Evolutionary conservation across 2,888 invertebrate genomes (phyloP), one percentile per base, ranked within the genome.

Genomic region (Latrodectus hesperus): DNA sequence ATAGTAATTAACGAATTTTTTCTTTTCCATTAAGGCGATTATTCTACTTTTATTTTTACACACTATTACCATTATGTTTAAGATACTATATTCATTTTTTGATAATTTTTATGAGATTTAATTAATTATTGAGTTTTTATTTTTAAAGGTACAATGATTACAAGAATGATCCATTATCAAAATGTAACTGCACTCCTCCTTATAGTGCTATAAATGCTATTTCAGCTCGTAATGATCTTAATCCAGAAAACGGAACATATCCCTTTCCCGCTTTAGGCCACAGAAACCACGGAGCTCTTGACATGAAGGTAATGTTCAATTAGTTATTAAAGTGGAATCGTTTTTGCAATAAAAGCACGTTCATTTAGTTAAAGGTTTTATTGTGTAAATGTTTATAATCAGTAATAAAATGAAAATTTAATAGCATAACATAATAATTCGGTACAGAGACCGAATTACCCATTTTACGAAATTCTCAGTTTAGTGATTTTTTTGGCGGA

Each of bases 121-220:
- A 38, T 38, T 38, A 6, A 38, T 22, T 22, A 38, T 38, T 1
- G 5, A 5, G 1, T 4, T 38, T 38, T 38, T 38, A 38, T 76
- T 60, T 17, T 85, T 89, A 51, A 90, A 93, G 95, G 74, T 95
- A 95, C 93, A 96, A 95, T 92, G 94, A 96, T 92, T 96, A 92
- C 93, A 93, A 93, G 86, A 93, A 95, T 92, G 96, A 96, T 92
- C 95, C 95, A 10, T 92, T 95, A 84, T 93, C 95, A 53, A 93
- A 93, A 89, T 96, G 96, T 93, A 93, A 93, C 84, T 96, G 96
- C 92, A 91, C 91, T 8, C 96, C 96, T 1, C 95, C 95, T 0
- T 95, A 95, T 93, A 95, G 94, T 91, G 95, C 94, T 16, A 95
- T 95, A 93, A 95, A 95, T 92, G 95, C 95, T 70, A 94, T 96